Base-by-base conservation (phyloP, 1,140 invertebrate species). In the Drosophila repleta region DNA sequence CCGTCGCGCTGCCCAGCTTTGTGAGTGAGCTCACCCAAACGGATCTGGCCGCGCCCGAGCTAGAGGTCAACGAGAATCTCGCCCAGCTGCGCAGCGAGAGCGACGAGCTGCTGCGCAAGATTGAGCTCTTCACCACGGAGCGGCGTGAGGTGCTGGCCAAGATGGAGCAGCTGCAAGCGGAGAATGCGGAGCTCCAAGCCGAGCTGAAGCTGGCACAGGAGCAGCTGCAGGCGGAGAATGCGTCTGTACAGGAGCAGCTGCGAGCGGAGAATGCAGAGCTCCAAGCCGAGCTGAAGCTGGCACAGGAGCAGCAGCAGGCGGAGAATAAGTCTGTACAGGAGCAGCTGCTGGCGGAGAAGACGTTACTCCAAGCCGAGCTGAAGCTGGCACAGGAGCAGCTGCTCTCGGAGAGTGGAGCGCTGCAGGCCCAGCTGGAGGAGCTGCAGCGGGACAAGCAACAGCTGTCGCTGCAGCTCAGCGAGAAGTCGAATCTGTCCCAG, bases 111-210 rank as follows among this genome's bases (percentile, higher is more conserved):
- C 92, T 94, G 64, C 93, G 94, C 62, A 95, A 94, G 90, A 94
- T 96, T 49, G 94, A 96, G 81, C 90, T 95, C 10, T 94, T 96
- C 64, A 92, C 94, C 41, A 92, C 93, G 68, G 93, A 96, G 92
- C 89, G 94, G 51, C 90, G 94, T 90, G 95, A 96, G 84, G 93
- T 96, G 5, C 92, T 95, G 79, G 94, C 94, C 61, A 95, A 95
- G 85, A 93, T 96, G 90, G 94, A 94, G 77, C 92, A 93, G 56
- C 89, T 95, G 26, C 94, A 92, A 17, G 79, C 92, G 15, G 95
- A 95, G 88, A 96, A 95, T 85, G 92, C 79, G 8, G 79, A 90
- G 41, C 83, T 95, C 11, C 81, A 92, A 52, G 76, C 91, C 63
- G 11, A 48, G n/a, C 67, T 72, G 7, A 56, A 82, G 29, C 53